A percentile compares a stretch with the other conserved stretches of the same genome.
phyloP scores from a whole-genome alignment of 2,113 vertebrate genomes.

The Ameiurus melas region DNA sequence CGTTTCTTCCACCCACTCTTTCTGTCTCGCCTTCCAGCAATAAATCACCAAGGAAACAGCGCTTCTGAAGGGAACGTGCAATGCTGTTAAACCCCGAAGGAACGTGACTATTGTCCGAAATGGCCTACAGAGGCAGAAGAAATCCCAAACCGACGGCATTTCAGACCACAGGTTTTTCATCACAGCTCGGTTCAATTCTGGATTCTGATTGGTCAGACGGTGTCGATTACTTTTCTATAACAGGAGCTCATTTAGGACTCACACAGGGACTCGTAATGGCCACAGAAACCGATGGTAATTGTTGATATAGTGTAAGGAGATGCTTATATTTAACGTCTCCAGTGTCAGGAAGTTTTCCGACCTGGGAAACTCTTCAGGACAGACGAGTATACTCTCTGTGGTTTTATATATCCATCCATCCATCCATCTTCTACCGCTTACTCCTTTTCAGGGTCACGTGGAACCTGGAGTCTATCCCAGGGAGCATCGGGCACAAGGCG shows the following conservation, averaged over 20 bases:
- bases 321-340: neutral
- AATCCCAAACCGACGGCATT: neutral
- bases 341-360: neutral
- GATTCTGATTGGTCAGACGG: neutral
- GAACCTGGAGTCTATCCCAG: too few relatives aligned
- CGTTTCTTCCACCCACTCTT: neutral
- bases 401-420: too few relatives aligned
- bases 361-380: neutral
- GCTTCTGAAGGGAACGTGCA: neutral
- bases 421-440: too few relatives aligned
- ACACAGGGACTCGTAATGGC: neutral
- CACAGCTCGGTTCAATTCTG: neutral
- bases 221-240: neutral
- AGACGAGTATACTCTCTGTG: neutral
- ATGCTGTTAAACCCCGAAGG: neutral
- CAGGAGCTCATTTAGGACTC: neutral
- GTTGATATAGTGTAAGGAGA: neutral
- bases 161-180: neutral
- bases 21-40: constrained; percentile 6
- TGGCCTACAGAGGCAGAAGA: neutral
- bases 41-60: constrained; percentile 25
- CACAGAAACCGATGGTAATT: too few relatives aligned
- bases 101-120: neutral
- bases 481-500: too few relatives aligned
- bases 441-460: too few relatives aligned